Evolutionary conservation across 2,888 invertebrate species (phyloP), one percentile per base, ranked within the genome.

Genomic region (Geophilus truncorum): DNA sequence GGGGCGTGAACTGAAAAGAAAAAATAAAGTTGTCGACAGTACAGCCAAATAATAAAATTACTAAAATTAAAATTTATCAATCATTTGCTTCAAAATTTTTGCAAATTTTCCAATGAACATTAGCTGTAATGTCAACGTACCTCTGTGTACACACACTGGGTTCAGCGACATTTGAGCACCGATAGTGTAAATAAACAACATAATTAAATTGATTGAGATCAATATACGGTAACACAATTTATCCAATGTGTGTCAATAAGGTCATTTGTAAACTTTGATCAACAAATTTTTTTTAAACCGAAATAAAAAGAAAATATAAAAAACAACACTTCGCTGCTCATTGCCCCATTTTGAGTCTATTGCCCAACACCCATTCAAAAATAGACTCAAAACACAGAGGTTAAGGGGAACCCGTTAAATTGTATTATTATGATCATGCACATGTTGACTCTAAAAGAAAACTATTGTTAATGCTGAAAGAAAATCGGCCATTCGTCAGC

Each of bases 301-400:
- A 25, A 70, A 57, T 21, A 9, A 62, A 70, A 23, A 23, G 15
- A 70, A 70, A 25, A 1, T 12, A 9, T 28, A 70, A 28, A 70
- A 15, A 15, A 70, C 12, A 5, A 28, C 23, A 70, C 70, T 70
- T 23, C 28, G 28, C 23, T 70, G 70, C 23, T 70, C 70, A 70
- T 28, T 70, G 70, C 23, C 70, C 70, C 70, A 12, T 70, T 28
- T 70, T 70, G 70, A 70, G 70, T 70, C 70, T 70, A 70, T 70
- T 70, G n/a, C 70, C 70, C 70, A 70, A 10, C 70, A 70, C 70
- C 70, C 70, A 70, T 15, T n/a, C 12, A 23, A 5, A 70, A 70
- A 70, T 70, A 70, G 70, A 70, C 70, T 70, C 70, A 70, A 51
- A 70, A 70, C 70, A 70, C 70, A 70, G 70, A 70, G 28, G 70